These are phyloP conservation scores for Microctonus aethiopoides DNA, from an alignment of 2,888 invertebrate genomes.

Conservation along the genomic window DNA sequence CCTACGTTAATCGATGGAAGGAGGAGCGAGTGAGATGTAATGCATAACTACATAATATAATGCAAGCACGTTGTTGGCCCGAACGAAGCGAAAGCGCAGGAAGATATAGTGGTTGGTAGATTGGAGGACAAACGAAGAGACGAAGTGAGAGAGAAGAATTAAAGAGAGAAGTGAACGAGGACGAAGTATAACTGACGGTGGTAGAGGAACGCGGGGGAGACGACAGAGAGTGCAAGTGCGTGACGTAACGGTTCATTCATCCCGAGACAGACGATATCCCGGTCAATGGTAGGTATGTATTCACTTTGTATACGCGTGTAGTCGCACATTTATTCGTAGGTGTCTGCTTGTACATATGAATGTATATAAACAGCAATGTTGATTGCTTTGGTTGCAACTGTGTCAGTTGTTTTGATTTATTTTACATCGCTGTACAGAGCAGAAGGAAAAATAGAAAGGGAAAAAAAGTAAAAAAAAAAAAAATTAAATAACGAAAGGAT, in stretches of 20 bases:
- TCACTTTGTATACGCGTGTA: conserved; percentile 28
- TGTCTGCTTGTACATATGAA: neutral
- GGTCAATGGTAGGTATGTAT: conserved; percentile 62
- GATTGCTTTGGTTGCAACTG: conserved; percentile 5
- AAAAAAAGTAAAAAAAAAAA: neutral
- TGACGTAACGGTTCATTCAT: conserved; percentile 66
- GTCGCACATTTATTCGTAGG: conserved; percentile 14
- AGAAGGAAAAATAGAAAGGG: neutral
- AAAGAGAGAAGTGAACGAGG: conserved; percentile 19
- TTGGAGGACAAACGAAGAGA: conserved; percentile 23
- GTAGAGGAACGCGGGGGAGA: conserved; percentile 45
- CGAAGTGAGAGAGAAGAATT: conserved; percentile 58
- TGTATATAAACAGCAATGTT: neutral
- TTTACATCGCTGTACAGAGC: neutral
- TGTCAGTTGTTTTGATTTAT: conserved; percentile 16
- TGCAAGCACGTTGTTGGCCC: conserved; percentile 47
- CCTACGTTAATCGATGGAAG: conserved; percentile 55
- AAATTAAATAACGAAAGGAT: neutral
- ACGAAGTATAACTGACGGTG: conserved; percentile 31
- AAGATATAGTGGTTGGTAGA: conserved; percentile 16
- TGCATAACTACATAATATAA: conserved; percentile 50
- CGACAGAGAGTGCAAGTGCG: conserved; percentile 62
- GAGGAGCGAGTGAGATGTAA: conserved; percentile 24
- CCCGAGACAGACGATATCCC: conserved; percentile 64
- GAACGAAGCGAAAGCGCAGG: conserved; percentile 43